Evolutionary conservation across 2,888 invertebrate genomes (phyloP).

Genomic region (Diplolepis rosae): DNA sequence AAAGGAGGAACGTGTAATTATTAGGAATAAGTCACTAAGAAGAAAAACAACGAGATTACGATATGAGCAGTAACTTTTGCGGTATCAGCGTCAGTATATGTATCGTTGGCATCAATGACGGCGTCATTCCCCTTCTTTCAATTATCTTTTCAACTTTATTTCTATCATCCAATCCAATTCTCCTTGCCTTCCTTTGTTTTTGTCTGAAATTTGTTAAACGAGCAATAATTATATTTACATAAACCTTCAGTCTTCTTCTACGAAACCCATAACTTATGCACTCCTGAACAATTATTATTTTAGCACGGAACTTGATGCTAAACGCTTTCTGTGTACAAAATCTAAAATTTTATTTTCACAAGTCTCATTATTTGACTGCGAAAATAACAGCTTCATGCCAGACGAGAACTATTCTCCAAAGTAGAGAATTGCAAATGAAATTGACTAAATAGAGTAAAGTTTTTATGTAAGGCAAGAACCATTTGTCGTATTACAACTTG

Average conservation of each 20-base stretch:
- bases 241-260: slow-evolving; percentile 33
- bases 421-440: not conserved
- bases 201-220: slow-evolving; percentile 47
- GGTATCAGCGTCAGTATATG: slow-evolving; percentile 42
- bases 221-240: slow-evolving; percentile 47
- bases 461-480: not conserved
- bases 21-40: slow-evolving; percentile 59
- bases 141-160: slow-evolving; percentile 43
- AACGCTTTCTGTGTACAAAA: too few relatives aligned
- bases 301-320: not conserved
- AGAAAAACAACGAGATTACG: slow-evolving; percentile 64
- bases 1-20: slow-evolving; percentile 53
- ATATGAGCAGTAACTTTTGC: slow-evolving; percentile 61
- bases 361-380: not conserved
- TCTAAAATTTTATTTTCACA: not conserved
- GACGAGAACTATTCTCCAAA: not conserved
- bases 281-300: not conserved
- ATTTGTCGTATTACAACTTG: slow-evolving; percentile 41
- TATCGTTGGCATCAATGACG: slow-evolving; percentile 33
- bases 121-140: slow-evolving; percentile 44
- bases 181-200: slow-evolving; percentile 38
- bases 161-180: slow-evolving; percentile 37
- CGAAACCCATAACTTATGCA: not conserved
- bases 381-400: not conserved
- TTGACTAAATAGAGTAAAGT: not conserved